Conservation (phyloP, 2,888 invertebrate genomes). For the Maniola hyperantus region DNA sequence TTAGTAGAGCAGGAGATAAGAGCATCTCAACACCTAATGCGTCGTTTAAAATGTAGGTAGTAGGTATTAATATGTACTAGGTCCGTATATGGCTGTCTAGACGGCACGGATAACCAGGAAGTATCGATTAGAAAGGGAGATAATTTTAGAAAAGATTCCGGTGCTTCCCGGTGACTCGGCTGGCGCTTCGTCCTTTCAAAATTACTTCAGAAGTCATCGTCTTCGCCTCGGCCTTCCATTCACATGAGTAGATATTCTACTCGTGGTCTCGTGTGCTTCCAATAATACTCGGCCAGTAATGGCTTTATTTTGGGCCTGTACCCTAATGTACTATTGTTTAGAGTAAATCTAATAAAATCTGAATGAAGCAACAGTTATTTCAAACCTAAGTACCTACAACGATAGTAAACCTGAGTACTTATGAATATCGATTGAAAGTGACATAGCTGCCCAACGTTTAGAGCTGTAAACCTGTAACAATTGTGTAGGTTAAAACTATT, state of each 20-base stretch:
- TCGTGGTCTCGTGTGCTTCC: no score
- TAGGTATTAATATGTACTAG: conserved; percentile 32
- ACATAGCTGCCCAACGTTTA: neutral
- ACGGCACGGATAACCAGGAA: conserved; percentile 54
- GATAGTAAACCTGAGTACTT: neutral
- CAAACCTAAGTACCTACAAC: no score
- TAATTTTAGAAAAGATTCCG: conserved; percentile 58
- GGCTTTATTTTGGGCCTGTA: no score
- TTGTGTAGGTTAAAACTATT: conserved; percentile 42
- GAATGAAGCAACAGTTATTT: no score
- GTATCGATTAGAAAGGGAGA: conserved; percentile 61
- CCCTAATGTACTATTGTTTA: no score
- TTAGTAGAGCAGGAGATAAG: conserved; percentile 20
- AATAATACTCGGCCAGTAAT: no score
- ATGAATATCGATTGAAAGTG: conserved; percentile 10
- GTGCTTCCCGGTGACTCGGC: no score
- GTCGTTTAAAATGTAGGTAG: conserved; percentile 18
- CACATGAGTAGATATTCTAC: no score
- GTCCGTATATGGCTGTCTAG: conserved; percentile 62
- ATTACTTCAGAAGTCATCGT: no score
- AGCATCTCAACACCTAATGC: conserved; percentile 17
- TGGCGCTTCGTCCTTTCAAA: no score
- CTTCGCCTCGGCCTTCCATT: no score
- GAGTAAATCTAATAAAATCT: no score
- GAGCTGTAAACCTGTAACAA: conserved; percentile 8